Evolutionary conservation across 2,888 invertebrate species (phyloP), one percentile per base, ranked within the genome.

Genomic region (Torymus auratus): DNA sequence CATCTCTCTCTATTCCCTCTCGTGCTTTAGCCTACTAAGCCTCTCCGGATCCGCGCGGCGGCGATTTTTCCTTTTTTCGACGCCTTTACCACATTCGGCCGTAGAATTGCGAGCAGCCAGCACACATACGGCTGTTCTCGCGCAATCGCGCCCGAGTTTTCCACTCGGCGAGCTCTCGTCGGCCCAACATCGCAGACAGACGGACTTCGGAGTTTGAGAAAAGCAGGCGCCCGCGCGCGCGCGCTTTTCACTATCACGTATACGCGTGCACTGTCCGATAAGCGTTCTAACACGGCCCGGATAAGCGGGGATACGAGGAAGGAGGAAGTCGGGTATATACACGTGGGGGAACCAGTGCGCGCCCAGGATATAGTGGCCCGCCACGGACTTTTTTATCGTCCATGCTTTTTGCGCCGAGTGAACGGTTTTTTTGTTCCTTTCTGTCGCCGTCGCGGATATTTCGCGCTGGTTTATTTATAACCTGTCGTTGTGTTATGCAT

Each of bases 391-490:
- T 41, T 41, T 41, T 41, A 41, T 41, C 41, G 41, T 10, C 7
- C 7, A 10, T 41, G 41, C 7, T 41, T 41, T 41, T 41, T 41
- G 41, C 41, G 41, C 7, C 41, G 7, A 41, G 41, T 7, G 41
- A 41, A 41, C 41, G 41, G 41, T 41, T 41, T 41, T 41, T 41
- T 5, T 3, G 1, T 28, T 41, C 41, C 1, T 20, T 41, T 41
- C 41, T 41, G 41, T 41, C 7, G 7, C 41, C 41, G 41, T 41
- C 41, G 41, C 41, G 7, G 5, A 41, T 41, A 41, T 41, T 41
- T 41, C 41, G 41, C 41, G 5, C 41, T 41, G 41, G 41, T 41
- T 61, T 68, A 77, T 77, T 70, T 70, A 64, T 70, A 77, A 64
- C 64, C 56, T 7, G 41, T 4, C 65, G 52, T 61, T 58, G 20